phyloP scores from a whole-genome alignment of 1,140 invertebrate genomes.

The Trachymyrmex septentrionalis region DNA sequence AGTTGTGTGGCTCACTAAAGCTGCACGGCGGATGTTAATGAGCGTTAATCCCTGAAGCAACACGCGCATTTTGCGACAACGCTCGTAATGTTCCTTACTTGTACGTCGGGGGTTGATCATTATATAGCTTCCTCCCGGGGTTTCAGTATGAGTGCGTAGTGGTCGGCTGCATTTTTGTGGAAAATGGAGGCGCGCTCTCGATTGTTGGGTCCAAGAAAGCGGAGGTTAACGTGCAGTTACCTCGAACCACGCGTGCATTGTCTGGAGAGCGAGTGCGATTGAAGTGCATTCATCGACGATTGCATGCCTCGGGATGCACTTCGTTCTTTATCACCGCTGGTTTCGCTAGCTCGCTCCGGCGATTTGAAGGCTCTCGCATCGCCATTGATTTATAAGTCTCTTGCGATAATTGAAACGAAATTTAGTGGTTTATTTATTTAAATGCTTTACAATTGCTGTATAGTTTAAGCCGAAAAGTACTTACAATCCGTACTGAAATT shows the following conservation, averaged over 20 bases:
- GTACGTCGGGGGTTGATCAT: conserved; percentile 54
- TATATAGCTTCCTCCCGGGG: conserved; percentile 27
- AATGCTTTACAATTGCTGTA: background rate
- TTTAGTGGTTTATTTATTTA: background rate
- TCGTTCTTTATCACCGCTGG: conserved; percentile 34
- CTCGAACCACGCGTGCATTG: conserved; percentile 41
- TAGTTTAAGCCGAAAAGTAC: background rate
- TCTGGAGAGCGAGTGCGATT: conserved; percentile 34
- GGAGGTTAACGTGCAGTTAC: conserved; percentile 53
- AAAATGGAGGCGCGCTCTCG: conserved; percentile 60
- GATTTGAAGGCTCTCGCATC: conserved; percentile 19
- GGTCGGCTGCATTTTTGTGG: conserved; percentile 52
- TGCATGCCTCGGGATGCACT: conserved; percentile 39
- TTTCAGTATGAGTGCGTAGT: background rate
- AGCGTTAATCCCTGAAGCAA: conserved; percentile 65
- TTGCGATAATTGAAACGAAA: conserved; percentile 14
- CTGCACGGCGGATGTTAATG: conserved; percentile 68
- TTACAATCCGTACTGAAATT: background rate
- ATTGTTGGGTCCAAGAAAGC: conserved; percentile 34
- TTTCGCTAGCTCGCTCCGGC: background rate
- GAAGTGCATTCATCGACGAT: conserved; percentile 55
- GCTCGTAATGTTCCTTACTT: conserved; percentile 16
- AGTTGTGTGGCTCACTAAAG: conserved; percentile 61
- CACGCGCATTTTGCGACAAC: conserved; percentile 41
- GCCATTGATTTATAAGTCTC: conserved; percentile 20